Percentiles rank a stretch among this genome's conserved stretches.
Evolutionary conservation across 2,113 vertebrate species (phyloP).

Genomic region (Aplodontia rufa): DNA sequence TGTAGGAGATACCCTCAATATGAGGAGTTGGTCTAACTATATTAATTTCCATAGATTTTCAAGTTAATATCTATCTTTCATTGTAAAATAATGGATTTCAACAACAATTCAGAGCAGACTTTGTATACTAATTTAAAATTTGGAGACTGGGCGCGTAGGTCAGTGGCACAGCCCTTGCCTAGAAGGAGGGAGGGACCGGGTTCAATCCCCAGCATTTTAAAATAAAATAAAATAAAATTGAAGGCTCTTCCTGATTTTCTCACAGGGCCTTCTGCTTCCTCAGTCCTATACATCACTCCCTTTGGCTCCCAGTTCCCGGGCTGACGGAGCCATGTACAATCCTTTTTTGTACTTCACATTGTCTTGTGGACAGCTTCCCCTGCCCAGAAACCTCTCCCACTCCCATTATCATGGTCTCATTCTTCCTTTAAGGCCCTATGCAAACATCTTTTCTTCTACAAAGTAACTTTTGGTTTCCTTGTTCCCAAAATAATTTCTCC

Average conservation of each 20-base stretch:
- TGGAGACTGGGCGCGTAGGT: neutral
- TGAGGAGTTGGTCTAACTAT: neutral
- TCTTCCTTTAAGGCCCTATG: neutral
- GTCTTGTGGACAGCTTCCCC: neutral
- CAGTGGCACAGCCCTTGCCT: neutral
- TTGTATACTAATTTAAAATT: neutral
- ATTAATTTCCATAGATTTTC: neutral
- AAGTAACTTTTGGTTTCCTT: neutral
- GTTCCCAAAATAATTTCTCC: neutral
- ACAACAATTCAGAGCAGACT: neutral
- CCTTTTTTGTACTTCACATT: neutral
- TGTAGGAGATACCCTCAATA: neutral
- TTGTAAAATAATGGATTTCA: neutral
- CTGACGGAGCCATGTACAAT: neutral
- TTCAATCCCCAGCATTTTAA: neutral
- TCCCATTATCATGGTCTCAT: neutral
- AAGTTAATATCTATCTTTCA: neutral
- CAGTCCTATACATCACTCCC: neutral
- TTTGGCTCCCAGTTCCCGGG: neutral
- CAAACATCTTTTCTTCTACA: neutral
- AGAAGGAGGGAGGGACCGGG: neutral
- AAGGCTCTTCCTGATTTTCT: neutral
- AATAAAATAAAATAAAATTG: neutral
- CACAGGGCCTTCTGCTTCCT: neutral
- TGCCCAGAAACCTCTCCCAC: neutral